phyloP scores from a whole-genome alignment of 1,140 invertebrate genomes.

The Bombus confusus region DNA sequence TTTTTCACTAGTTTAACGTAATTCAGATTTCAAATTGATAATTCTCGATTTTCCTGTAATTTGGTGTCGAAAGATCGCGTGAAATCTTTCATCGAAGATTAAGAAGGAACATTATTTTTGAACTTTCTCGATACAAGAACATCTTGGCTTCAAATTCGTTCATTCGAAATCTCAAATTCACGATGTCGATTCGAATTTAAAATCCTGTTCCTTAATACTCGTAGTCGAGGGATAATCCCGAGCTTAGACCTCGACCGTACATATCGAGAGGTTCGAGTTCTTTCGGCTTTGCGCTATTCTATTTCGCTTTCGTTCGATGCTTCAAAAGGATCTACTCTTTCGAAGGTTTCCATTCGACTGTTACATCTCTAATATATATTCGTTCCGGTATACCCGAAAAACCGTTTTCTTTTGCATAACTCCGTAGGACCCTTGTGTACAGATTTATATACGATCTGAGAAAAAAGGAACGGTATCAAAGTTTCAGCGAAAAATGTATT shows the following conservation, averaged over 20 bases:
- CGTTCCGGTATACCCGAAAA: neutral
- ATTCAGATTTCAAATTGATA: neutral
- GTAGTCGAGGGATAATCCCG: slow-evolving; percentile 42
- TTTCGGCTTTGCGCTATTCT: slow-evolving; percentile 1
- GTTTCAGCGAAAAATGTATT: too few relatives aligned
- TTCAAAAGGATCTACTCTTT: neutral
- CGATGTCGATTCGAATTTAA: slow-evolving; percentile 24
- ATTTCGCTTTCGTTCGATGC: neutral
- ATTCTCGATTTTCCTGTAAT: neutral
- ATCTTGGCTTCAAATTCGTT: neutral
- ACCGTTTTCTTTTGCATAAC: neutral
- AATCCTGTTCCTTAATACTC: slow-evolving; percentile 24
- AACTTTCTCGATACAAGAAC: neutral
- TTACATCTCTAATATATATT: neutral
- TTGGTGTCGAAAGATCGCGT: neutral
- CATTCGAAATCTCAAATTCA: neutral
- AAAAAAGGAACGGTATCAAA: too few relatives aligned
- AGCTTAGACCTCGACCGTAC: neutral
- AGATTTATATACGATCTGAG: neutral
- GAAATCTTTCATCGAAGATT: neutral
- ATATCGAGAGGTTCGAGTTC: slow-evolving; percentile 32
- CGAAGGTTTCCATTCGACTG: neutral
- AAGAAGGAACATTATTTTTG: neutral
- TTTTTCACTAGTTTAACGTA: neutral
- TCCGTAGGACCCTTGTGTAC: too few relatives aligned